Conservation (phyloP, 2,113 vertebrate genomes). For the Turdus rufiventris region DNA sequence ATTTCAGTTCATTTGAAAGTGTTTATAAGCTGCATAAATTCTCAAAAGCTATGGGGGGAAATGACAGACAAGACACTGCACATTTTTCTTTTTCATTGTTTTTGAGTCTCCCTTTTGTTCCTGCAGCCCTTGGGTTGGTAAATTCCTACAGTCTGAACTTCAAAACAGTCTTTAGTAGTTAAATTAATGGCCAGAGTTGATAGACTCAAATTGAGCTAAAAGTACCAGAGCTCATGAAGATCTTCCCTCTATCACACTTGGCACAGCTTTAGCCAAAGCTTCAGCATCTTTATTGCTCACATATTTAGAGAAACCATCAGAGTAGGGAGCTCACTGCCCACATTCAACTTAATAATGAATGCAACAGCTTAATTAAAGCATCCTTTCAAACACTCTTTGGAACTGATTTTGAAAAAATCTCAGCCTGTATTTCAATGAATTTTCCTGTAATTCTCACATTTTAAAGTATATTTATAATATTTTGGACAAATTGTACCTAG, state of each 20-base stretch:
- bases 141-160: neutral
- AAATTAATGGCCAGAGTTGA: neutral
- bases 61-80: neutral
- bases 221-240: neutral
- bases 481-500: neutral
- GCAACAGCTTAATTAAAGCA: neutral
- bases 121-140: neutral
- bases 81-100: neutral
- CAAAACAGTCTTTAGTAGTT: neutral
- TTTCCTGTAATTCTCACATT: neutral
- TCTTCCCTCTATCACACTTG: neutral
- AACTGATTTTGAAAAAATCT: neutral
- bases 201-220: neutral
- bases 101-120: neutral
- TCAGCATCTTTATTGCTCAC: neutral
- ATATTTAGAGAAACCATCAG: neutral
- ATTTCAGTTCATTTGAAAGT: neutral
- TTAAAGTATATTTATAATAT: neutral
- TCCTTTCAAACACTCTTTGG: neutral
- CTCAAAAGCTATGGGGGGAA: neutral
- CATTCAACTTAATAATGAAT: neutral
- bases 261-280: neutral
- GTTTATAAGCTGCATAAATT: neutral
- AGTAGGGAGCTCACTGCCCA: neutral
- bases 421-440: neutral